These are phyloP conservation scores for Temnopleurus reevesii DNA, from an alignment of 53 echinoderm and acorn worm genomes.

Conservation along the genomic window DNA sequence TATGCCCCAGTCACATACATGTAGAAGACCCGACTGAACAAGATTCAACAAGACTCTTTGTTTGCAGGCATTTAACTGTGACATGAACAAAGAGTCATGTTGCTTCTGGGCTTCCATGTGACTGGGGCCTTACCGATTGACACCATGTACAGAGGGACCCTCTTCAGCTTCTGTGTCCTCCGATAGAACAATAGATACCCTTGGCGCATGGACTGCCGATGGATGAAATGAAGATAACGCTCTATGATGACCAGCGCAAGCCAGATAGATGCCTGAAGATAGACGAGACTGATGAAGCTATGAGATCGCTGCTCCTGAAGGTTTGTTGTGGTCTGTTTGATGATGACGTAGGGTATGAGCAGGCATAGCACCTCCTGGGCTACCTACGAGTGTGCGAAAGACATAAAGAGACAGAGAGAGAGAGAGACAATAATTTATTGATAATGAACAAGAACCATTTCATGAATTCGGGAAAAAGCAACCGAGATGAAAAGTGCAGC, in stretches of 20 bases:
- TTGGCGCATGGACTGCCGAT: constrained; percentile 64
- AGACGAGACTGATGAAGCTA: constrained; percentile 23
- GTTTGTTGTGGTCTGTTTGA: background rate
- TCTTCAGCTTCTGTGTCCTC: constrained; percentile 66
- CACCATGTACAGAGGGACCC: constrained; percentile 70
- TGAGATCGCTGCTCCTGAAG: background rate
- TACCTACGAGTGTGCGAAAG: background rate
- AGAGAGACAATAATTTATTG: too few species aligned
- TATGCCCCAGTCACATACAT: too few species aligned
- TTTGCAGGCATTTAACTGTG: too few species aligned
- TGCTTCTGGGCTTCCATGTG: too few species aligned
- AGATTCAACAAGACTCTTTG: too few species aligned
- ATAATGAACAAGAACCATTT: background rate
- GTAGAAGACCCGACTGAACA: too few species aligned
- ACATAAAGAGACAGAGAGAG: background rate
- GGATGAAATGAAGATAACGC: constrained; percentile 72
- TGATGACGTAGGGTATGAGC: constrained; percentile 18
- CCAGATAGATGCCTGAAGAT: constrained; percentile 65
- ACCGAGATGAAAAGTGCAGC: too few species aligned
- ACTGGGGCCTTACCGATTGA: constrained; percentile 80
- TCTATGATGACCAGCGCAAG: constrained; percentile 62
- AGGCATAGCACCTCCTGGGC: background rate
- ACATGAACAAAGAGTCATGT: too few species aligned
- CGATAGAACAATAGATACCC: constrained; percentile 89
- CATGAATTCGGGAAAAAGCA: too few species aligned